Evolutionary conservation across 2,113 vertebrate species (phyloP).

Genomic region (Pedionomus torquatus): DNA sequence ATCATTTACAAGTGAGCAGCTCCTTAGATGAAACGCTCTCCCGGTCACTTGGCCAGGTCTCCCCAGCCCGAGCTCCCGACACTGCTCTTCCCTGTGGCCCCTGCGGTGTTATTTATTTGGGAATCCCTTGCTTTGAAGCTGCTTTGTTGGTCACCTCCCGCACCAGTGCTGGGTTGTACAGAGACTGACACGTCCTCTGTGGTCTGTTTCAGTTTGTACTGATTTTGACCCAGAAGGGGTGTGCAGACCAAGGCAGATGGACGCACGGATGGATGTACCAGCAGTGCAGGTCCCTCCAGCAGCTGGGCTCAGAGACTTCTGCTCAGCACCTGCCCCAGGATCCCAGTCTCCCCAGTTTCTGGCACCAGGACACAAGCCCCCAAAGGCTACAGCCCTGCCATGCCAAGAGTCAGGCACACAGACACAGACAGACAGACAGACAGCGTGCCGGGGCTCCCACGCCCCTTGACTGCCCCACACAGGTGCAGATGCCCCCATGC

Average conservation of each 20-base stretch:
- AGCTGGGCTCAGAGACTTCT: accelerated
- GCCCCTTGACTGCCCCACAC: too few relatives aligned
- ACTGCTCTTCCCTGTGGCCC: neutral
- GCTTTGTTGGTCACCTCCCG: neutral
- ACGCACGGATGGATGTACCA: accelerated
- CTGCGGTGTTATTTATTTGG: neutral
- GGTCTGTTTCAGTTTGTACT: neutral
- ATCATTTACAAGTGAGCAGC: neutral
- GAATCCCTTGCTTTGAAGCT: neutral
- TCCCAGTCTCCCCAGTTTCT: neutral
- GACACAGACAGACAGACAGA: neutral
- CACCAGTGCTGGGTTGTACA: neutral
- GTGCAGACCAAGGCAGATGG: accelerated
- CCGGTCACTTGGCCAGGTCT: neutral
- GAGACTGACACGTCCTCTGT: neutral
- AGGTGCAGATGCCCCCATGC: too few relatives aligned
- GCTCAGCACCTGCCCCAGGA: neutral
- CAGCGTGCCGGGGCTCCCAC: neutral
- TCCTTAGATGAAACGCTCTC: neutral
- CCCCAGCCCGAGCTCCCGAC: neutral
- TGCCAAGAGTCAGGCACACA: neutral
- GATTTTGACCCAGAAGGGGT: neutral
- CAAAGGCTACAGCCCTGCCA: neutral
- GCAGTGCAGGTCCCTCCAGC: neutral
- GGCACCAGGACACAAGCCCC: neutral